These are phyloP conservation scores for Osmoderma eremita DNA, from an alignment of 2,888 invertebrate genomes.

Conservation along the genomic window DNA sequence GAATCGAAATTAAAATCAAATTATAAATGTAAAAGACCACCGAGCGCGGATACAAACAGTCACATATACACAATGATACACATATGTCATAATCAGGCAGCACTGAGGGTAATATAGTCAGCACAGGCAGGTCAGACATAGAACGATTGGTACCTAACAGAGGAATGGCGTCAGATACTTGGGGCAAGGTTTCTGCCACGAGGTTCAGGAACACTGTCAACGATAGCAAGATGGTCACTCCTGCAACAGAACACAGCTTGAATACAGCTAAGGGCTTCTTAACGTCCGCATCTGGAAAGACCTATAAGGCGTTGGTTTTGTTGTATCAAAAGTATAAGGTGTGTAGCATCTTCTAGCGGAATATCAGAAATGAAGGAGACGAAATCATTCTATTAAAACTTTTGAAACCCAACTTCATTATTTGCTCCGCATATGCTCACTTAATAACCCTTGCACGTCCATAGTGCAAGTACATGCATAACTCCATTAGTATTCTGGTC, in stretches of 20 bases:
- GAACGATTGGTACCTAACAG: constrained; percentile 88
- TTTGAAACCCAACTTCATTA: too few species aligned
- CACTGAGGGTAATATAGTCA: constrained; percentile 63
- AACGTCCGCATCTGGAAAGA: background rate
- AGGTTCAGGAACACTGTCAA: constrained; percentile 99
- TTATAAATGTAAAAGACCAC: constrained; percentile 47
- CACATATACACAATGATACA: constrained; percentile 64
- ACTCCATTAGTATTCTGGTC: too few species aligned
- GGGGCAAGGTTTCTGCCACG: constrained; percentile 99
- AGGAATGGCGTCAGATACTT: constrained; percentile 99
- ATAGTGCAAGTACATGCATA: too few species aligned
- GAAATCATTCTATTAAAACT: too few species aligned
- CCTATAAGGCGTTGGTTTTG: too few species aligned
- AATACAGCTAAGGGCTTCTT: constrained; percentile 59
- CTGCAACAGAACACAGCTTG: constrained; percentile 83
- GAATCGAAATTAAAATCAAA: constrained; percentile 44
- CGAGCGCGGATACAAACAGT: constrained; percentile 62
- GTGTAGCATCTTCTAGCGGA: too few species aligned
- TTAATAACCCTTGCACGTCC: too few species aligned
- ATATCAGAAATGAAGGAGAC: too few species aligned
- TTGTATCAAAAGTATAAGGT: too few species aligned
- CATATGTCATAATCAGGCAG: constrained; percentile 62
- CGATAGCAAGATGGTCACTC: constrained; percentile 99
- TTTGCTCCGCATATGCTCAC: too few species aligned
- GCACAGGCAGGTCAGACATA: constrained; percentile 66